Conservation (phyloP, 2,113 vertebrate genomes). For the Prietella phreatophila region DNA sequence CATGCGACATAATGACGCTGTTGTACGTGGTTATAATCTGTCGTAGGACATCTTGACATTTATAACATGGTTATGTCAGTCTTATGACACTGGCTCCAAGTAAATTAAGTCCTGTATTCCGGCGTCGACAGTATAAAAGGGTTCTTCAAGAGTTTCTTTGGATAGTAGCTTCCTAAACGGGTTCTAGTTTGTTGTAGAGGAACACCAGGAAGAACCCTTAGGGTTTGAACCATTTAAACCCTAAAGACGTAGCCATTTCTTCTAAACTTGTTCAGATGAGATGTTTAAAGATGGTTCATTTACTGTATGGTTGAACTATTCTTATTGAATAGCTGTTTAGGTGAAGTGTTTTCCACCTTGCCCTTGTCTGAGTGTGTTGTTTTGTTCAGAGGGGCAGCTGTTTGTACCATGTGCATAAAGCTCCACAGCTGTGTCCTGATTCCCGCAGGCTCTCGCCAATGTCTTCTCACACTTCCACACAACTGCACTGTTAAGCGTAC, state of each 20-base stretch:
- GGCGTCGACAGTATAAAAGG: not conserved
- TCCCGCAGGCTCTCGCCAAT: not conserved
- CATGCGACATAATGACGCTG: not conserved
- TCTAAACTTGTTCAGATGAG: not conserved
- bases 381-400: constrained; percentile 29
- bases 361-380: constrained; percentile 21
- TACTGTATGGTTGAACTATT: not conserved
- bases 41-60: not conserved
- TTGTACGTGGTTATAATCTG: not conserved
- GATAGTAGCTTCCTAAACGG: not conserved
- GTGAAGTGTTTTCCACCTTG: constrained; percentile 9
- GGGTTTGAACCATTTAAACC: not conserved
- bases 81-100: not conserved
- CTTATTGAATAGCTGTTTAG: not conserved
- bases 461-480: constrained; percentile 60
- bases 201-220: not conserved
- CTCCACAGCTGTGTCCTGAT: constrained; percentile 44
- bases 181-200: not conserved
- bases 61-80: not conserved
- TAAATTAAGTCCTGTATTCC: no score
- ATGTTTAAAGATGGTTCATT: not conserved
- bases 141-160: not conserved
- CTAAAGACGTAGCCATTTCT: not conserved
- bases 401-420: constrained; percentile 24
- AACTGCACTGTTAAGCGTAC: constrained; percentile 55